Evolutionary conservation across 1,140 invertebrate species (phyloP).

Genomic region (Ceratosolen fusciceps): DNA sequence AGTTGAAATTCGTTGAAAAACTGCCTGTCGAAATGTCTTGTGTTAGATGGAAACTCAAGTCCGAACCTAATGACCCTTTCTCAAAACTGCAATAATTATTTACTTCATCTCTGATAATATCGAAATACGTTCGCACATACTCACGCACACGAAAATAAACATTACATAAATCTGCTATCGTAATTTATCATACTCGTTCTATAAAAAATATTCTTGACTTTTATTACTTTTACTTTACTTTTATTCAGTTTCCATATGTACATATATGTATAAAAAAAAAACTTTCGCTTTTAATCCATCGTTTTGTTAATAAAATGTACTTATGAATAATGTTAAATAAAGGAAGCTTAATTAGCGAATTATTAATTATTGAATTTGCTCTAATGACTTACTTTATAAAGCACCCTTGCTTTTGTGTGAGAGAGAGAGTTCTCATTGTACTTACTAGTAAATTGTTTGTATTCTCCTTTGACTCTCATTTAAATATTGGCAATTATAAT

Average conservation of each 20-base stretch:
- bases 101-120: conserved; percentile 29
- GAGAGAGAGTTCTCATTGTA: not conserved
- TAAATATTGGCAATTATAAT: conserved; percentile 8
- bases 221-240: conserved; percentile 18
- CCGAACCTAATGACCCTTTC: conserved; percentile 9
- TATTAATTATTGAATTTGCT: conserved; percentile 1
- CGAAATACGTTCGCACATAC: not conserved
- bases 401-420: not conserved
- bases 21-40: conserved; percentile 30
- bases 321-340: conserved; percentile 4
- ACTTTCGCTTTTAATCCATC: not conserved
- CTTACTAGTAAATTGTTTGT: conserved; percentile 6
- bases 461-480: not conserved
- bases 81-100: conserved; percentile 19
- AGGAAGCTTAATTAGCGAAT: conserved; percentile 13
- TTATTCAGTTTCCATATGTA: conserved; percentile 17
- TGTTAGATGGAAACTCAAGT: conserved; percentile 22
- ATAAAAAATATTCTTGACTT: conserved; percentile 21
- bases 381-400: not conserved
- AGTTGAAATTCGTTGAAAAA: not conserved
- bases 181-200: conserved; percentile 26
- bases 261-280: conserved; percentile 19
- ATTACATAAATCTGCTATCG: not conserved
- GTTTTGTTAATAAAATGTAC: conserved; percentile 11
- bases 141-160: not conserved